Evolutionary conservation across 2,113 vertebrate genomes (phyloP).

Genomic region (Spheniscus mendiculus): DNA sequence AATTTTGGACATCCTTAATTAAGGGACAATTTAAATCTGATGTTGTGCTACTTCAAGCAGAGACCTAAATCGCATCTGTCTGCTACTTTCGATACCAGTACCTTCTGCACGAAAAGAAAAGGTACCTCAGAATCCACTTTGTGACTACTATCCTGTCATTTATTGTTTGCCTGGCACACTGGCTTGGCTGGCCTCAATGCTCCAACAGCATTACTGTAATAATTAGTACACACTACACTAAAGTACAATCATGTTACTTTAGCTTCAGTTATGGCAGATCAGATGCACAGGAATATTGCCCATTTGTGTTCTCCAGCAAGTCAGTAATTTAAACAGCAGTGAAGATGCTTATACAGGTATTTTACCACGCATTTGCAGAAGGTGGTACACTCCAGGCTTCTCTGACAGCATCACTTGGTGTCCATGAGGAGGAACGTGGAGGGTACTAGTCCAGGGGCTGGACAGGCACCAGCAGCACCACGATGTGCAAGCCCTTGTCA

Average conservation of each 20-base stretch:
- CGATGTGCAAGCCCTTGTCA: background rate
- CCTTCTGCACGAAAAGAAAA: background rate
- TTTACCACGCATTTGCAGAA: background rate
- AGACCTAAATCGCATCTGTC: fast-evolving
- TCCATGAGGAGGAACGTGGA: background rate
- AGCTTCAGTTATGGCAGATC: background rate
- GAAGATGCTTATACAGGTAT: background rate
- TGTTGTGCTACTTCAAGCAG: background rate
- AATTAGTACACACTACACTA: background rate
- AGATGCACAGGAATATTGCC: background rate
- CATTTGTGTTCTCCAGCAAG: background rate
- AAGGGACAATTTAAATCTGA: background rate
- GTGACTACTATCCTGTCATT: background rate
- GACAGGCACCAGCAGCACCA: background rate
- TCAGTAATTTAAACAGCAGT: background rate
- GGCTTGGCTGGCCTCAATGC: background rate
- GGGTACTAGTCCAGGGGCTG: background rate
- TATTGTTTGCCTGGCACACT: background rate
- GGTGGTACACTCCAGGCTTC: too few species aligned
- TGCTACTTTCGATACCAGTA: background rate
- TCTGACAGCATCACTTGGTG: too few species aligned
- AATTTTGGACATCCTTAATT: background rate
- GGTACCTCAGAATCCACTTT: background rate
- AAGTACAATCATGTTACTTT: background rate
- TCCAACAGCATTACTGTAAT: background rate